These are phyloP conservation scores for Fukomys damarensis DNA, from an alignment of 2,113 vertebrate species.

Conservation along the genomic window DNA sequence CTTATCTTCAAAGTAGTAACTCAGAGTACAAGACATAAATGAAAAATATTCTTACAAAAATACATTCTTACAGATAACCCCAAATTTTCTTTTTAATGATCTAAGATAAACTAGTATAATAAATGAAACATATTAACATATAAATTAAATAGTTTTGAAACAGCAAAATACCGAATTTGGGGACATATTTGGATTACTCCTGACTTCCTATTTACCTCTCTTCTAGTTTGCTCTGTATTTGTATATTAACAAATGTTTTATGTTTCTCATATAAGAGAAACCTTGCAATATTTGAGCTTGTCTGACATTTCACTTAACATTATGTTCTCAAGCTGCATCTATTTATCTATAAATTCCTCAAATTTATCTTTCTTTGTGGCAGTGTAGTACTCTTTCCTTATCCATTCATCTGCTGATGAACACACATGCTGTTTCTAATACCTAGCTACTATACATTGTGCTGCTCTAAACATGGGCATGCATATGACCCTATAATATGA, in stretches of 20 bases:
- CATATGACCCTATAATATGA: background rate
- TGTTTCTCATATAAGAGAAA: too few species aligned
- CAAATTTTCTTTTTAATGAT: background rate
- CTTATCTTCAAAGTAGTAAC: background rate
- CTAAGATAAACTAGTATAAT: too few species aligned
- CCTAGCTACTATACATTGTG: background rate
- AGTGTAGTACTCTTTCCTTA: background rate
- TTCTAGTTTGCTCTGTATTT: too few species aligned
- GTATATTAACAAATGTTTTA: too few species aligned
- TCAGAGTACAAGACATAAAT: background rate
- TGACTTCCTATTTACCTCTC: too few species aligned
- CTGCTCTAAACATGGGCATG: background rate
- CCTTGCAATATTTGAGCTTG: too few species aligned
- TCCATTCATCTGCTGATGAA: background rate
- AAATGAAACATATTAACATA: too few species aligned
- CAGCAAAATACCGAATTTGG: too few species aligned
- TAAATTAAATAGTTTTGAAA: too few species aligned
- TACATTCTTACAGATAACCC: too few species aligned
- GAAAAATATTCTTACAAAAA: background rate
- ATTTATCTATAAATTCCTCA: background rate
- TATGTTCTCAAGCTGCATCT: background rate
- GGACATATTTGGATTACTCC: too few species aligned
- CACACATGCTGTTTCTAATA: background rate
- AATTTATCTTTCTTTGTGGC: background rate
- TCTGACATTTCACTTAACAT: too few species aligned